phyloP scores from a whole-genome alignment of 2,888 invertebrate genomes.

The Desoria tigrina region DNA sequence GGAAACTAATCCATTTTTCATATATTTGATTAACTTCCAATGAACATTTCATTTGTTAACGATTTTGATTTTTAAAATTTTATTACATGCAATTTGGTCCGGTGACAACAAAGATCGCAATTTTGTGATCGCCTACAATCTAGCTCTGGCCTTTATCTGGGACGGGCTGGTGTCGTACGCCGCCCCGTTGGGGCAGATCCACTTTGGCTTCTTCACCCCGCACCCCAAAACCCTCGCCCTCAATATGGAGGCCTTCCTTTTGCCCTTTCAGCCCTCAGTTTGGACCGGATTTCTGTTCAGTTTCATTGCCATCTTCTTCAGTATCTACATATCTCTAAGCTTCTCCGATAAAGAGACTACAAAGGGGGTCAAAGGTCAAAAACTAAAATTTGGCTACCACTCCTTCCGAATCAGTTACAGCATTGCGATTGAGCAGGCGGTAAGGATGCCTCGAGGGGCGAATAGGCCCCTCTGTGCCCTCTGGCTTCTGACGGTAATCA shows the following conservation, averaged over 20 bases:
- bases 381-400: no score
- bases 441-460: background rate
- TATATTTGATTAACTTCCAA: no score
- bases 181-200: background rate
- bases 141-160: background rate
- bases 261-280: background rate
- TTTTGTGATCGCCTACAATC: constrained; percentile 4
- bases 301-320: no score
- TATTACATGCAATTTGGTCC: no score
- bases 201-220: background rate
- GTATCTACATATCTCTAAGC: no score
- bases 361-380: no score
- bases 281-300: background rate
- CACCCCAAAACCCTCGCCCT: background rate
- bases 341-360: no score
- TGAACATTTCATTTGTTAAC: no score
- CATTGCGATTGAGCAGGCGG: background rate
- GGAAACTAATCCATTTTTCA: no score
- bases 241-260: background rate
- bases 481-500: constrained; percentile 1
- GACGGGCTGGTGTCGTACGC: background rate
- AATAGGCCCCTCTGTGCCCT: background rate
- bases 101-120: background rate
- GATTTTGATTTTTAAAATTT: no score
- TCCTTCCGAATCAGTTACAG: background rate